Percentiles rank a stretch among this genome's conserved stretches.
Evolutionary conservation across 2,888 invertebrate species (phyloP).

Genomic region (Pheosia gnoma): DNA sequence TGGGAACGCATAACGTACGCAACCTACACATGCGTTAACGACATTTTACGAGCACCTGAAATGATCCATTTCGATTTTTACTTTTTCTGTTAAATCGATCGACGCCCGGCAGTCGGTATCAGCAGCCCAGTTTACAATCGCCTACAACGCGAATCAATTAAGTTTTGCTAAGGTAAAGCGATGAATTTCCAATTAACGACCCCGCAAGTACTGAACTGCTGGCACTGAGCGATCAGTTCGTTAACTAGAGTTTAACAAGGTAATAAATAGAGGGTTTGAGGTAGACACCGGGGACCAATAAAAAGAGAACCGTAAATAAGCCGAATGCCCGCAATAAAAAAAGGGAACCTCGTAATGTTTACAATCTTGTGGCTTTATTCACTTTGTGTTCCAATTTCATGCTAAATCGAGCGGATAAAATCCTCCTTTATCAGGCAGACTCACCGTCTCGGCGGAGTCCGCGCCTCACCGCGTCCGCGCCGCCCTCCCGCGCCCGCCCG

Average conservation of each 20-base stretch:
- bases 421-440: conserved; percentile 81
- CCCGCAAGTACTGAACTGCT: conserved; percentile 57
- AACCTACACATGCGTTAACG: conserved; percentile 68
- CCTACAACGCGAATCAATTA: conserved; percentile 72
- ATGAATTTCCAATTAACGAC: conserved; percentile 77
- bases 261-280: conserved; percentile 74
- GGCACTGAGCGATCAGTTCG: conserved; percentile 72
- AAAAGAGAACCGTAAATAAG: conserved; percentile 81
- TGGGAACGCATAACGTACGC: conserved; percentile 72
- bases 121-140: conserved; percentile 55
- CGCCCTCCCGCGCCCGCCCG: conserved; percentile 24
- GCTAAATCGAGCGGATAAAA: conserved; percentile 84
- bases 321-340: conserved; percentile 76
- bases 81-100: conserved; percentile 53
- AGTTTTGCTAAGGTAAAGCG: conserved; percentile 62
- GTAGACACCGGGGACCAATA: conserved; percentile 73
- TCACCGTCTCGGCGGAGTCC: conserved; percentile 69
- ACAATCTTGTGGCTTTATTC: conserved; percentile 84
- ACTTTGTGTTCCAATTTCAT: conserved; percentile 85
- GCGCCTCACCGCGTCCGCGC: conserved; percentile 34
- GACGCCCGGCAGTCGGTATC: conserved; percentile 27
- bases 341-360: conserved; percentile 82
- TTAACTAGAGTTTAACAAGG: conserved; percentile 83
- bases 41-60: conserved; percentile 47
- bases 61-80: conserved; percentile 45